These are phyloP conservation scores for Tapera naevia DNA, from an alignment of 2,797 vertebrate species.

Conservation along the genomic window DNA sequence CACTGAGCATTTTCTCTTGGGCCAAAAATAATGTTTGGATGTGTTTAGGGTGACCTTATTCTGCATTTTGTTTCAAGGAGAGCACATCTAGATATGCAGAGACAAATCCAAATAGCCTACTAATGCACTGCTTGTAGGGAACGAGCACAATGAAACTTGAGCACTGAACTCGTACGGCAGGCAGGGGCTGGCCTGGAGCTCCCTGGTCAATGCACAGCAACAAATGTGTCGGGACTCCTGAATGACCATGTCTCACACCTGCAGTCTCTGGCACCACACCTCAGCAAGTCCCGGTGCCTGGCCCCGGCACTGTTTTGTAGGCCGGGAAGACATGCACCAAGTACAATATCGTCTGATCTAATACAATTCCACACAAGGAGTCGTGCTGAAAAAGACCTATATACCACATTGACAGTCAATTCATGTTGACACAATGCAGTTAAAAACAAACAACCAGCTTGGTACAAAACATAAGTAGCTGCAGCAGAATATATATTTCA, in stretches of 20 bases:
- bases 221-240: rapidly evolving
- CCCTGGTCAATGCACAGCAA: background rate
- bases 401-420: background rate
- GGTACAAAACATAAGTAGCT: background rate
- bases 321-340: background rate
- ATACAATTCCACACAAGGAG: background rate
- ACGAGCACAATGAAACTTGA: background rate
- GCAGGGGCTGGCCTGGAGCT: background rate
- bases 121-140: background rate
- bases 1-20: background rate
- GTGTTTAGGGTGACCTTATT: background rate
- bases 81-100: background rate
- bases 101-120: background rate
- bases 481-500: constrained; percentile 11
- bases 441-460: background rate
- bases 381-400: background rate
- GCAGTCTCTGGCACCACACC: background rate
- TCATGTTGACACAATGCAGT: background rate
- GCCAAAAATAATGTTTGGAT: background rate
- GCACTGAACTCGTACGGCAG: background rate
- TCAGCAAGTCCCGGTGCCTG: background rate
- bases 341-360: background rate
- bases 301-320: background rate
- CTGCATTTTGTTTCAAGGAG: background rate
- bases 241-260: background rate